Evolutionary conservation across 2,113 vertebrate species (phyloP).

Genomic region (Toxotes chatareus): DNA sequence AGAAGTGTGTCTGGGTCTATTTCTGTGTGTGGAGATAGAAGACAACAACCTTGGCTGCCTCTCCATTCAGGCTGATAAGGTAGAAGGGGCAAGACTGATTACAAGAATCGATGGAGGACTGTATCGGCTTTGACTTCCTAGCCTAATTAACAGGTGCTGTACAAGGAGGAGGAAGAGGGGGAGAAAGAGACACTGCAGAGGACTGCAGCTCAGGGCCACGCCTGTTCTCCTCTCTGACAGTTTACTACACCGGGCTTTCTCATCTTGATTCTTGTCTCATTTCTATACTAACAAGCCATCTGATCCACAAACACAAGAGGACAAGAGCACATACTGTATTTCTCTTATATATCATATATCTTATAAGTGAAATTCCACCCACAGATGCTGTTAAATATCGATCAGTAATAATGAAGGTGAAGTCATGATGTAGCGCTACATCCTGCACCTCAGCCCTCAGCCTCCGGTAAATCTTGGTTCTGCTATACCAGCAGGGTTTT

Average conservation of each 20-base stretch:
- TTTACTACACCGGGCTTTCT: background rate
- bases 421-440: background rate
- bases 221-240: slow-evolving; percentile 56
- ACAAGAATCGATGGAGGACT: slow-evolving; percentile 70
- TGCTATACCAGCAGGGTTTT: slow-evolving; percentile 1
- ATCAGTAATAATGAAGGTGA: slow-evolving; percentile 8
- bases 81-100: slow-evolving; percentile 58
- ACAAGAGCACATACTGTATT: slow-evolving; percentile 6
- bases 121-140: slow-evolving; percentile 68
- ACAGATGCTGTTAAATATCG: slow-evolving; percentile 7
- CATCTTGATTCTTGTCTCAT: slow-evolving; percentile 8
- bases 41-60: slow-evolving; percentile 13
- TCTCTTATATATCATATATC: background rate
- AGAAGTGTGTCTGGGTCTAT: background rate
- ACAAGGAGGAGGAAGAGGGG: slow-evolving; percentile 21
- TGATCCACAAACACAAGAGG: slow-evolving; percentile 6
- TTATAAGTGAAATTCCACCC: slow-evolving; percentile 6
- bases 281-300: slow-evolving; percentile 12
- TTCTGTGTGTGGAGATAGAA: slow-evolving; percentile 7
- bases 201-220: slow-evolving; percentile 69
- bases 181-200: slow-evolving; percentile 60
- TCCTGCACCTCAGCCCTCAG: slow-evolving; percentile 11
- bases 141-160: slow-evolving; percentile 75
- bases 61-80: slow-evolving; percentile 28
- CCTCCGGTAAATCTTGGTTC: slow-evolving; percentile 1